Evolutionary conservation across 2,888 invertebrate species (phyloP).

Genomic region (Syrista parreyssii): DNA sequence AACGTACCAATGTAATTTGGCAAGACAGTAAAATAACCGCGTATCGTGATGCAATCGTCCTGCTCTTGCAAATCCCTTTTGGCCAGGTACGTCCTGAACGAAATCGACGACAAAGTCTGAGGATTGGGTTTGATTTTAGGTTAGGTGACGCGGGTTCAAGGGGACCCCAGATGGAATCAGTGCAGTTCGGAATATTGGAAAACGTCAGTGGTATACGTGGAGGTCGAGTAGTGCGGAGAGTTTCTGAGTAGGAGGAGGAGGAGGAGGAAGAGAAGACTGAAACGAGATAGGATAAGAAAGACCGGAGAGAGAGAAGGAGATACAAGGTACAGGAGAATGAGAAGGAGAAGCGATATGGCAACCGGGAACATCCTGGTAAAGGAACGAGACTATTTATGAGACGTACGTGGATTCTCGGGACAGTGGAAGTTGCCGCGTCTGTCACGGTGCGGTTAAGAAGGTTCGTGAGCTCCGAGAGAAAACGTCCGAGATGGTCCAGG

Average conservation of each 20-base stretch:
- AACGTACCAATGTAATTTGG: background rate
- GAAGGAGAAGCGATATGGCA: constrained; percentile 29
- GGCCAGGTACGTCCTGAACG: background rate
- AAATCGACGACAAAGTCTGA: background rate
- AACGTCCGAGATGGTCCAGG: background rate
- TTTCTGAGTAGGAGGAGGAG: background rate
- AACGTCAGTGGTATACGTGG: constrained; percentile 35
- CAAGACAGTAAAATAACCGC: background rate
- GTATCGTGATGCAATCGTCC: background rate
- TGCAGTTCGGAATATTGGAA: constrained; percentile 62
- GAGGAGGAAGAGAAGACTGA: background rate
- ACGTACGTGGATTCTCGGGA: constrained; percentile 58
- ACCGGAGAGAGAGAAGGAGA: constrained; percentile 34
- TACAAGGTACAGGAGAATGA: constrained; percentile 5
- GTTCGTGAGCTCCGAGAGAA: background rate
- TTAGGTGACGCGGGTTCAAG: constrained; percentile 31
- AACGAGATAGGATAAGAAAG: background rate
- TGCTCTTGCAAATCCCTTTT: background rate
- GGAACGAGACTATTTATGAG: constrained; percentile 60
- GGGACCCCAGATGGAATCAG: constrained; percentile 60
- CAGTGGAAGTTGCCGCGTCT: constrained; percentile 18
- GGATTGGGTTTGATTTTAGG: background rate
- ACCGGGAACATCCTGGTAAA: constrained; percentile 16
- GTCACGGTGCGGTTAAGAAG: constrained; percentile 19
- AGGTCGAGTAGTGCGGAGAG: constrained; percentile 35